phyloP scores from a whole-genome alignment of 2,888 invertebrate species.

The Mechanitis mazaeus region DNA sequence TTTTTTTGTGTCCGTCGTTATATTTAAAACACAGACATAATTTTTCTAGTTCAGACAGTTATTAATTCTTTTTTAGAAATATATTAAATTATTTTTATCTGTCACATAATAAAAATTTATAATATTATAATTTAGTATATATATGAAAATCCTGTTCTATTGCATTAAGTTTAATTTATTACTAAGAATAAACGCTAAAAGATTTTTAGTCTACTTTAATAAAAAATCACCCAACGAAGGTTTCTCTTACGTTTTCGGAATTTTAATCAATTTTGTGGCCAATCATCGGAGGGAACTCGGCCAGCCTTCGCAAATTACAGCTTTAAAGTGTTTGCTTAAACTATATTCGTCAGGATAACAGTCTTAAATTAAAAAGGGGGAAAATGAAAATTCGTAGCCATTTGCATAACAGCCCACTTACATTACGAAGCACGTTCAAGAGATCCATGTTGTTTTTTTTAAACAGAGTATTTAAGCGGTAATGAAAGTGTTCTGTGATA shows the following conservation, averaged over 20 bases:
- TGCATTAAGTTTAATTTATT: too few species aligned
- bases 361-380: conserved; percentile 48
- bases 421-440: conserved; percentile 30
- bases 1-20: too few species aligned
- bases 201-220: conserved; percentile 46
- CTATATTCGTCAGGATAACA: conserved; percentile 53
- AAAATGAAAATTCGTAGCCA: conserved; percentile 33
- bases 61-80: too few species aligned
- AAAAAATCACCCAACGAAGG: conserved; percentile 32
- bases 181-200: conserved; percentile 1
- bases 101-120: too few species aligned
- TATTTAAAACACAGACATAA: too few species aligned
- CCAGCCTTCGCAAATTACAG: conserved; percentile 62
- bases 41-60: too few species aligned
- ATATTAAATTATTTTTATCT: too few species aligned
- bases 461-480: conserved; percentile 13
- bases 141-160: too few species aligned
- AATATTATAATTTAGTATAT: too few species aligned
- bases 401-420: conserved; percentile 46
- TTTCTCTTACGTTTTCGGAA: conserved; percentile 52
- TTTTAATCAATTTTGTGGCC: conserved; percentile 73
- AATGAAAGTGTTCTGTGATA: conserved; percentile 2
- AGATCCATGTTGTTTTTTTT: conserved; percentile 21
- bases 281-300: conserved; percentile 53
- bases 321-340: conserved; percentile 50